Base-by-base conservation (phyloP, 1,140 invertebrate species). In the Colletes latitarsis region DNA sequence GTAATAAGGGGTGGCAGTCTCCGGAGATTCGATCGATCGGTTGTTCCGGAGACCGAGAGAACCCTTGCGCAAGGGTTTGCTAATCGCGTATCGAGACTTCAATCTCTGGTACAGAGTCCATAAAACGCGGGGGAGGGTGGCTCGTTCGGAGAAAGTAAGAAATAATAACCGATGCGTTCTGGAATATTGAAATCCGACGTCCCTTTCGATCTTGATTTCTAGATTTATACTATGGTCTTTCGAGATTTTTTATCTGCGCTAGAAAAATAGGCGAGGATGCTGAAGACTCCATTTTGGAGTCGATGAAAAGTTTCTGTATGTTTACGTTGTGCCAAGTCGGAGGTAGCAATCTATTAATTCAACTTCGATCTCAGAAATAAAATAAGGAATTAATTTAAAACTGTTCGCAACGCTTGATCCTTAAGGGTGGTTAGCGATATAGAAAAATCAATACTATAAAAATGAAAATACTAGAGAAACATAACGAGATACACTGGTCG, bases 41-140 rank as follows among this genome's bases (percentile, higher is more conserved):
- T 77, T 77, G 76, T 77, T 77, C 67, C 41, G 30, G 30, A 70
- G 67, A 77, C 76, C 55, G 76, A 57, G 30, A 30, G 76, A 77
- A 77, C 76, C 76, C 76, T 77, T 77, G 67, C 76, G 30, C 67
- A 73, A 73, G 69, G 69, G 77, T 64, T 79, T 72, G 69, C 77
- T 79, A 79, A 79, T 79, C 77, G 77, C 77, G 77, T 79, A 66
- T 79, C 77, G 60, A 30, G 77, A 53, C 68, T 79, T 55, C 77
- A 64, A 79, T 79, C 70, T 73, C 69, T 72, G 58, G 10, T 73
- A 71, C 14, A 46, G 30, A 17, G 4, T 66, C 57, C 46, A 53
- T 77, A 70, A 77, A 77, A 46, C 19, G 72, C 15, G 17, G 0
- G 55, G 14, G 58, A 63, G 63, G 52, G 41, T 62, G 57, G 46